Evolutionary conservation across 2,888 invertebrate genomes (phyloP).

Genomic region (Tachina lurida): DNA sequence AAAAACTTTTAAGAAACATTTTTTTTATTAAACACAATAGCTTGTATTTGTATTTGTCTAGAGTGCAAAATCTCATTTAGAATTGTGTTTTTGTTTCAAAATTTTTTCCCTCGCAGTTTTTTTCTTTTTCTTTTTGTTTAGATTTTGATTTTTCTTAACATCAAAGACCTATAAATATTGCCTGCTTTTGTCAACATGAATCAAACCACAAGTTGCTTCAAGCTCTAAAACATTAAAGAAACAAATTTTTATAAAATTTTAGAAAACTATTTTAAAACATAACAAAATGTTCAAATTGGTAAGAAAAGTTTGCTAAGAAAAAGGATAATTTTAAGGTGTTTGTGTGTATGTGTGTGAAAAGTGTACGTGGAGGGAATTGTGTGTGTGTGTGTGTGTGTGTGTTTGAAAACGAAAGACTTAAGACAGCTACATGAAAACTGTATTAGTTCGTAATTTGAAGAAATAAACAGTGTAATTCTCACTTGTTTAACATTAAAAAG

Average conservation of each 20-base stretch:
- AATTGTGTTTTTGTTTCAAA: constrained; percentile 49
- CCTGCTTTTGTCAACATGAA: constrained; percentile 76
- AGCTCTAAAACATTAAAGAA: constrained; percentile 74
- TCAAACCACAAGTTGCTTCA: constrained; percentile 81
- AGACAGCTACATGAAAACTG: constrained; percentile 56
- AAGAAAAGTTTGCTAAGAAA: constrained; percentile 73
- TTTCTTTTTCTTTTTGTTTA: constrained; percentile 70
- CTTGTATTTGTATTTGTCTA: neutral
- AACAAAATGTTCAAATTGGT: constrained; percentile 83
- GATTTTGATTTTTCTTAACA: constrained; percentile 72
- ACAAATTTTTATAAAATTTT: constrained; percentile 74
- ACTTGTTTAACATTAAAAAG: neutral
- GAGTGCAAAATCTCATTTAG: constrained; percentile 41
- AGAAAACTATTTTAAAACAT: constrained; percentile 3
- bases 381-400: neutral
- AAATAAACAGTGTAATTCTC: neutral
- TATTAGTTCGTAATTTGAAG: neutral
- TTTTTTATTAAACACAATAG: neutral
- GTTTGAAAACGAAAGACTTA: constrained; percentile 71
- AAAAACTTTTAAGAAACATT: constrained; percentile 32
- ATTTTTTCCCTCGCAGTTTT: constrained; percentile 37
- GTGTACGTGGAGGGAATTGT: neutral
- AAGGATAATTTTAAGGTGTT: constrained; percentile 27
- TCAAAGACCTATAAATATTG: constrained; percentile 81
- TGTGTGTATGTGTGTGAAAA: neutral